Evolutionary conservation across 2,797 vertebrate genomes (phyloP), one percentile per base, ranked within the genome.

Genomic region (Tokudaia tokunoshimensis): DNA sequence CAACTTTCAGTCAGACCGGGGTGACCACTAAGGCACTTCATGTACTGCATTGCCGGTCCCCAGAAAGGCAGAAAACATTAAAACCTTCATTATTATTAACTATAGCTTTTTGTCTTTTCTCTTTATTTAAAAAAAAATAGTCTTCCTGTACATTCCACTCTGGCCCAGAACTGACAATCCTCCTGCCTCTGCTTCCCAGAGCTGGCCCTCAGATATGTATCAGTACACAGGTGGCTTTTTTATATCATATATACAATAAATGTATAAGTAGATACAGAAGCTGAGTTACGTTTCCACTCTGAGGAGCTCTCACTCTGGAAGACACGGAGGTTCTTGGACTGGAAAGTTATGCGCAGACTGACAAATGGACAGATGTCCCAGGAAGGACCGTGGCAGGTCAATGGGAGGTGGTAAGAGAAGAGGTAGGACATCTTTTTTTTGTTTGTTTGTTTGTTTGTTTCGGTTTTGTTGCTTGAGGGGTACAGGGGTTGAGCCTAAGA

Each of bases 21-120:
- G 14, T 6, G 20, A 44, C 17, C 5, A 0, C 0, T 11, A 14
- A 29, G 11, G 19, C 24, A 6, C 59, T 52, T 57, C 26, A 13
- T 2, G 31, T n/a, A 52, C 50, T 19, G 50, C 22, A 24, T 29
- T 52, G 24, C 50, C 22, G 14, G 47, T 61, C 37, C 59, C 65
- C 52, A 74, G 57, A 6, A 9, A 50, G 10, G 17, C 50, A 24
- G 61, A 91, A 96, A 79, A 92, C 11, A 75, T 34, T 72, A 47
- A 61, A 26, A 8, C 78, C 50, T 31, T 83, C 52, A n/a, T 26
- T 78, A 13, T 41, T 78, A 78, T 22, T 76, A 74, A 74, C 83
- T 13, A 6, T 72, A 63, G 24, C 52, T 24, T 92, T 70, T 78
- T 78, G 75, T 78, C 12, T 89, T 61, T 20, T 75, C 67, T 57